Conservation (phyloP, 2,113 vertebrate genomes). For the Scopus umbretta region DNA sequence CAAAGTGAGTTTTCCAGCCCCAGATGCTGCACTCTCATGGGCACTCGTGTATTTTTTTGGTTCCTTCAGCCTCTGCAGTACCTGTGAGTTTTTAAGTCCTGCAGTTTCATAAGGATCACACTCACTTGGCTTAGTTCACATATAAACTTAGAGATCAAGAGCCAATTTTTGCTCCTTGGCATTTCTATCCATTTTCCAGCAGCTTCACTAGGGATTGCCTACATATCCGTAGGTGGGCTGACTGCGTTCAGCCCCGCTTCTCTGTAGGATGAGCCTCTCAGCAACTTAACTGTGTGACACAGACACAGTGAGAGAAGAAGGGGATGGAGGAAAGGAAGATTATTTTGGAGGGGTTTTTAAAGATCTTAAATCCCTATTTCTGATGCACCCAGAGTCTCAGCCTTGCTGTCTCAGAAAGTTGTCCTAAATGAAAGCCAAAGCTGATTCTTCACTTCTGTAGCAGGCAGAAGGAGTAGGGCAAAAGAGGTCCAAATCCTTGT, state of each 20-base stretch:
- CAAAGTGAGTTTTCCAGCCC: not conserved
- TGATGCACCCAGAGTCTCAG: not conserved
- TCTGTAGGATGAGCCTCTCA: not conserved
- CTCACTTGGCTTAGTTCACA: not conserved
- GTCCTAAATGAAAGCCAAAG: not conserved
- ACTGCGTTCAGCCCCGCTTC: not conserved
- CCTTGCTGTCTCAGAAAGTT: not conserved
- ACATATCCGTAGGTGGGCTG: not conserved
- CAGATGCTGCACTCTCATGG: not conserved
- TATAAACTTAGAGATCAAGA: not conserved
- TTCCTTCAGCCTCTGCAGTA: not conserved
- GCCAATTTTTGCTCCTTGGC: not conserved
- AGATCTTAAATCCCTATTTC: not conserved
- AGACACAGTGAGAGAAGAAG: not conserved
- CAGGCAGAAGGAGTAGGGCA: not conserved
- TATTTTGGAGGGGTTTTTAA: not conserved
- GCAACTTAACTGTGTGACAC: not conserved
- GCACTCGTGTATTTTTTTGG: not conserved
- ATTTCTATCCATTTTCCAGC: not conserved
- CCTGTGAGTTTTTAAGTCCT: not conserved
- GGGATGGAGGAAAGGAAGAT: not conserved
- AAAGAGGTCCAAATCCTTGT: not conserved
- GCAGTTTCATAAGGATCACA: not conserved
- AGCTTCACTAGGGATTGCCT: not conserved
- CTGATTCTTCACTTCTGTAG: not conserved